Base-by-base conservation (phyloP, 2,113 vertebrate species). In the human region DNA sequence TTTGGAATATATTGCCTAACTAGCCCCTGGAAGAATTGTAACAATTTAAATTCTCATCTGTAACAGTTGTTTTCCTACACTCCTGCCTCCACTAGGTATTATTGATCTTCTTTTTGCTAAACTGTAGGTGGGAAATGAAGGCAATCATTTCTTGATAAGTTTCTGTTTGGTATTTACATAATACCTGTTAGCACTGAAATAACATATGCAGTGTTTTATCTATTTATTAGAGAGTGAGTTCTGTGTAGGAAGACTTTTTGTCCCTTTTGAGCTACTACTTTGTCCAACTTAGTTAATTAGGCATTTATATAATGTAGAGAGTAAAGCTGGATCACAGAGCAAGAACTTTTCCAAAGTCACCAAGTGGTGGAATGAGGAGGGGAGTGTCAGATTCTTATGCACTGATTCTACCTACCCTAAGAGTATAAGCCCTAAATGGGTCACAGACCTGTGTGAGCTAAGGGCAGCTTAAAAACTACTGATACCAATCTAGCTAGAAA, bases 101-200 rank as follows among this genome's bases (percentile, higher is more conserved):
- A 89, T n/a, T 90, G 48, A 90, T 94, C 85, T 96, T 38, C 45
- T 79, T 94, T 96, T 95, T 83, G 40, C 68, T 96, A 57, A 96
- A 90, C 32, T 93, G 2, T 94, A 76, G 72, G 81, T 93, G 50
- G 66, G 86, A 97, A 94, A 93, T 70, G 75, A 94, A 93, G 64
- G 84, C 88, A 90, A 25, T 95, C 75, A 38, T 98, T 94, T 96
- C 59, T 93, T 75, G 89, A 66, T 93, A 88, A 96, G 38, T 93
- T 93, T 96, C 75, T 94, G 40, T 76, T 91, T 96, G 68, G 76
- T 83, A 97, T 78, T 97, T 97, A 81, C 45, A 52, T 93, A 92
- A 57, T 95, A 38, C 75, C 85, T 95, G n/a, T 95, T 96, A 88
- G 40, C 55, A 79, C 75, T 98, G 73, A 96, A 92, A 89, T 89